Evolutionary conservation across 2,888 invertebrate genomes (phyloP).

Genomic region (Morinoia aosen): DNA sequence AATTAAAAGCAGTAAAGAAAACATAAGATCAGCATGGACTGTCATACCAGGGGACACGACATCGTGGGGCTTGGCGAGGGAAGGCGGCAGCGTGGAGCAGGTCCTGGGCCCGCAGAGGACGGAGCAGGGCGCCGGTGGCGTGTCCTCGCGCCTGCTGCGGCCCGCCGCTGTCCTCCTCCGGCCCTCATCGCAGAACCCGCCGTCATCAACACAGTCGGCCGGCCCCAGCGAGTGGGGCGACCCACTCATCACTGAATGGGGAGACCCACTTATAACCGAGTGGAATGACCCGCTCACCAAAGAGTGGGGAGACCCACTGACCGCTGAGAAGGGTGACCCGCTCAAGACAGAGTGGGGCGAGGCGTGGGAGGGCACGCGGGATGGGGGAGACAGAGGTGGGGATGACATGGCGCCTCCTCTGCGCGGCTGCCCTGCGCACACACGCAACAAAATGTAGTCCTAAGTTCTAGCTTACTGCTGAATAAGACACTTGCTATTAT

Average conservation of each 20-base stretch:
- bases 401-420: constrained; percentile 20
- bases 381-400: not conserved
- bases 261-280: not conserved
- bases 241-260: not conserved
- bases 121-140: constrained; percentile 65
- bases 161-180: constrained; percentile 48
- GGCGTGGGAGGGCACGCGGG: not conserved
- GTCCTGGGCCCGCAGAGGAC: constrained; percentile 62
- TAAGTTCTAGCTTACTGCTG: not conserved
- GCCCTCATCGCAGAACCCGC: constrained; percentile 39
- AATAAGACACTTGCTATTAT: not conserved
- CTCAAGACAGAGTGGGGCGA: not conserved
- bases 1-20: too few relatives aligned
- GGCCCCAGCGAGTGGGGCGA: not conserved
- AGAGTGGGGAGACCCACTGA: not conserved
- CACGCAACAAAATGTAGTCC: not conserved
- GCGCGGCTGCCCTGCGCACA: not conserved
- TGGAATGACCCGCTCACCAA: not conserved
- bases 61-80: constrained; percentile 46
- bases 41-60: not conserved
- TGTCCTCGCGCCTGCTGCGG: constrained; percentile 58
- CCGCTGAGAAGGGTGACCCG: not conserved
- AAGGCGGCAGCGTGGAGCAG: constrained; percentile 53
- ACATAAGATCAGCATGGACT: not conserved
- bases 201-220: not conserved